Conservation (phyloP, 2,888 invertebrate genomes). For the Hyalella azteca region DNA sequence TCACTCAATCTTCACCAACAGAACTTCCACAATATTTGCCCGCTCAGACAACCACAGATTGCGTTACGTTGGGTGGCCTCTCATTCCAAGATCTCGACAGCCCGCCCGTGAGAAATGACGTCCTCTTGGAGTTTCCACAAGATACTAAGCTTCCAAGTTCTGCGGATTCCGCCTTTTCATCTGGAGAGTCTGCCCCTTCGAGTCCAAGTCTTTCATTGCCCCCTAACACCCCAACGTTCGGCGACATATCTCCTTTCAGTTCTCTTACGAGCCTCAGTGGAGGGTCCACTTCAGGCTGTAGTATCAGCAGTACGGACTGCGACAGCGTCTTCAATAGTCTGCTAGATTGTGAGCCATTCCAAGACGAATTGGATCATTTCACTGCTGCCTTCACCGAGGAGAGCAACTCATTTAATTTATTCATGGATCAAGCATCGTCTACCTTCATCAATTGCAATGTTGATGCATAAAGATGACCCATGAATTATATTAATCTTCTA, state of each 20-base stretch:
- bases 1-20: background rate
- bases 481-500: background rate
- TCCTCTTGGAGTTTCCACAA: conserved; percentile 53
- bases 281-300: conserved; percentile 42
- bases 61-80: conserved; percentile 29
- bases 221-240: conserved; percentile 38
- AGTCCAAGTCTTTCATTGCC: conserved; percentile 45
- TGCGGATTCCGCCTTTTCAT: conserved; percentile 50
- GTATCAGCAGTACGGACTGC: conserved; percentile 50
- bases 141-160: conserved; percentile 42
- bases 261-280: conserved; percentile 44
- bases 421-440: conserved; percentile 53
- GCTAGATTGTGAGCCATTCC: conserved; percentile 55
- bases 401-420: conserved; percentile 53
- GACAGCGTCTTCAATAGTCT: conserved; percentile 53
- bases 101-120: conserved; percentile 54
- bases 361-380: conserved; percentile 56
- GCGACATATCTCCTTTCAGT: conserved; percentile 35
- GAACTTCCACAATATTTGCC: conserved; percentile 9
- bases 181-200: conserved; percentile 50
- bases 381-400: conserved; percentile 53
- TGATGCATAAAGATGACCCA: conserved; percentile 44
- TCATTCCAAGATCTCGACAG: conserved; percentile 44
- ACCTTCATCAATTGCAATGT: conserved; percentile 51
- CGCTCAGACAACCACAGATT: background rate